These are phyloP conservation scores for Tetramorium bicarinatum DNA, from an alignment of 2,888 invertebrate genomes.

Conservation along the genomic window DNA sequence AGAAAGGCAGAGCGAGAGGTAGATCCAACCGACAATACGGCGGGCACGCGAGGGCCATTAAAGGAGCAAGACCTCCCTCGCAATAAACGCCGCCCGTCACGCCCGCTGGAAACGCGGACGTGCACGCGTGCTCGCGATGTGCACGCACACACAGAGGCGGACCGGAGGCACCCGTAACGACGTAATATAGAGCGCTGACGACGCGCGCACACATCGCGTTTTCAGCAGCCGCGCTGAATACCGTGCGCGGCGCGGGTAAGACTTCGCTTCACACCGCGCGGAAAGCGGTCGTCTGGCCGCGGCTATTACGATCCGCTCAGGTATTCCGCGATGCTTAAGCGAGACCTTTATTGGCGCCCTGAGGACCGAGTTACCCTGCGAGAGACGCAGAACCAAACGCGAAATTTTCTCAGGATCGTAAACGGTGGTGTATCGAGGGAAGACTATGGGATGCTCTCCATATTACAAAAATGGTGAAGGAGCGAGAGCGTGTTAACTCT, in stretches of 20 bases:
- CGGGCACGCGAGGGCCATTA: slow-evolving; percentile 77
- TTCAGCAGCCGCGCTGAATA: slow-evolving; percentile 33
- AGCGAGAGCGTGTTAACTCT: background rate
- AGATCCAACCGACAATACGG: slow-evolving; percentile 66
- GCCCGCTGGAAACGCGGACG: slow-evolving; percentile 55
- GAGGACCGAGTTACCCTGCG: background rate
- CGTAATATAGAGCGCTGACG: slow-evolving; percentile 57
- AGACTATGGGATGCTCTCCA: background rate
- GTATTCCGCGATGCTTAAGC: slow-evolving; percentile 28
- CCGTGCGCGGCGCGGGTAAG: background rate
- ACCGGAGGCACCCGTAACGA: slow-evolving; percentile 41
- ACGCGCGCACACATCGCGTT: slow-evolving; percentile 38
- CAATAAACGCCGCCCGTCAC: slow-evolving; percentile 66
- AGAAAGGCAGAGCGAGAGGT: slow-evolving; percentile 12
- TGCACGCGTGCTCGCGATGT: slow-evolving; percentile 46
- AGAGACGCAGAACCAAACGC: background rate
- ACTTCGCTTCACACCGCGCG: slow-evolving; percentile 22
- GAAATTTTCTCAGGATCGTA: background rate
- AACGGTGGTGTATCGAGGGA: background rate
- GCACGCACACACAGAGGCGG: slow-evolving; percentile 10
- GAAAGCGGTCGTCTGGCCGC: background rate
- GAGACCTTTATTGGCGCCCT: slow-evolving; percentile 26
- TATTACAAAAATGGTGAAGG: background rate
- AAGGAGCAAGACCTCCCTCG: slow-evolving; percentile 75
- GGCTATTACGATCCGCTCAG: slow-evolving; percentile 30